These are phyloP conservation scores for Paramormyrops kingsleyae DNA, from an alignment of 2,113 vertebrate species.

Conservation along the genomic window DNA sequence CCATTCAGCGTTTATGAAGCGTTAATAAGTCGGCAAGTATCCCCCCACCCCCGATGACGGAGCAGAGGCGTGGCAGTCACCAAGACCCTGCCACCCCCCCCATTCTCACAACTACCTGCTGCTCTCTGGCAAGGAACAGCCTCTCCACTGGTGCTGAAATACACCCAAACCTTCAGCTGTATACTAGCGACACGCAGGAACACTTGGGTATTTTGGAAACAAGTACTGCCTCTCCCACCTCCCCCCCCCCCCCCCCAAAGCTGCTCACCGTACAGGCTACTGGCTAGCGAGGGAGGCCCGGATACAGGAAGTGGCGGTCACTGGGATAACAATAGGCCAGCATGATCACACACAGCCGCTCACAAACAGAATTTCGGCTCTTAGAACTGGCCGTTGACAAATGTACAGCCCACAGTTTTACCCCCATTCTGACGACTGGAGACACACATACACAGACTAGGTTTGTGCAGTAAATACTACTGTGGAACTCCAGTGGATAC, in stretches of 20 bases:
- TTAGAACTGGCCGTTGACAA: neutral
- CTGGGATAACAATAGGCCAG: neutral
- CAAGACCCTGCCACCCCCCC: neutral
- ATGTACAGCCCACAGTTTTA: neutral
- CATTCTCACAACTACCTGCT: neutral
- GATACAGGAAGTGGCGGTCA: neutral
- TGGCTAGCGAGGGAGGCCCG: neutral
- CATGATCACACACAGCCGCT: neutral
- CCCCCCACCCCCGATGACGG: slow-evolving; percentile 48
- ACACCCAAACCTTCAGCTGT: slow-evolving; percentile 28
- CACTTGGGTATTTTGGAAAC: neutral
- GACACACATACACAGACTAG: neutral
- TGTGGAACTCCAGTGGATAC: neutral
- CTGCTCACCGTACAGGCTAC: neutral
- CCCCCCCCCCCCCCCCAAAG: neutral
- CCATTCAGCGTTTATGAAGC: slow-evolving; percentile 61
- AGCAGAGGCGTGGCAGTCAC: slow-evolving; percentile 42
- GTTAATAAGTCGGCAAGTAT: slow-evolving; percentile 56
- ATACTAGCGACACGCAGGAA: neutral
- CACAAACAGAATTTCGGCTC: neutral
- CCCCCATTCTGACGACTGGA: neutral
- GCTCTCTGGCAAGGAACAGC: neutral
- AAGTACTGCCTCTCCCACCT: neutral
- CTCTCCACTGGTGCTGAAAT: neutral
- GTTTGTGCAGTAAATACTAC: neutral